A percentile compares a stretch with the other conserved stretches of the same genome.
These are phyloP conservation scores for Scomber colias DNA, from an alignment of 2,113 vertebrate genomes.

Conservation along the genomic window DNA sequence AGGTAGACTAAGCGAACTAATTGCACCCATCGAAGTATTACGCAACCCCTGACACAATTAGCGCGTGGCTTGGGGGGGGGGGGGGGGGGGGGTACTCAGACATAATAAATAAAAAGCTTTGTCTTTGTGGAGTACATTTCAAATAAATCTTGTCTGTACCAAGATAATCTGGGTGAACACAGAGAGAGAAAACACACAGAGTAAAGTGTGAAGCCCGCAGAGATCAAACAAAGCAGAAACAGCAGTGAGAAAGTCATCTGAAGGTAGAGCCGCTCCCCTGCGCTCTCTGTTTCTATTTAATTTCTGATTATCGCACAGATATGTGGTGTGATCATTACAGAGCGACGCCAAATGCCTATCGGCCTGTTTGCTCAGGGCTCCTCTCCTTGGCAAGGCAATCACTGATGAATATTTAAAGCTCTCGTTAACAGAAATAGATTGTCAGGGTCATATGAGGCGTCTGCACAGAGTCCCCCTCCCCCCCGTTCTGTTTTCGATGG, in stretches of 20 bases:
- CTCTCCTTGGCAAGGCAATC: slow-evolving; percentile 53
- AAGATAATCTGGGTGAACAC: slow-evolving; percentile 27
- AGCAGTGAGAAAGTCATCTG: slow-evolving; percentile 63
- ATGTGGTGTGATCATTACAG: slow-evolving; percentile 48
- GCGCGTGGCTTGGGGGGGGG: neutral
- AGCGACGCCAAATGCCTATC: slow-evolving; percentile 28
- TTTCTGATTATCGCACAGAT: slow-evolving; percentile 63
- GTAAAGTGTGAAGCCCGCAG: slow-evolving; percentile 1
- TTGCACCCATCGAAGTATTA: slow-evolving; percentile 10
- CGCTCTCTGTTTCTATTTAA: slow-evolving; percentile 55
- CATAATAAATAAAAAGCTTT: slow-evolving; percentile 15
- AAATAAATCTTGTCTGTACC: slow-evolving; percentile 16
- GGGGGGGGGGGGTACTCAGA: slow-evolving; percentile 3
- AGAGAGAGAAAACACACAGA: slow-evolving; percentile 17
- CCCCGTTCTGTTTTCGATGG: slow-evolving; percentile 17
- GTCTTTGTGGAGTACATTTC: slow-evolving; percentile 27
- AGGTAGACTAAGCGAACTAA: neutral
- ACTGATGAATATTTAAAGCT: slow-evolving; percentile 73
- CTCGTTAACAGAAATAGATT: slow-evolving; percentile 54
- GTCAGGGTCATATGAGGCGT: slow-evolving; percentile 42
- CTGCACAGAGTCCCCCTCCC: slow-evolving; percentile 1
- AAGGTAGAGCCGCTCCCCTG: slow-evolving; percentile 48
- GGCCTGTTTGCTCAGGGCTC: slow-evolving; percentile 65
- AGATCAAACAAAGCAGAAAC: slow-evolving; percentile 25
- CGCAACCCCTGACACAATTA: neutral